Percentiles rank a stretch among this genome's conserved stretches.
These are phyloP conservation scores for Alfaro cultratus DNA, from an alignment of 2,797 vertebrate genomes.

Conservation along the genomic window DNA sequence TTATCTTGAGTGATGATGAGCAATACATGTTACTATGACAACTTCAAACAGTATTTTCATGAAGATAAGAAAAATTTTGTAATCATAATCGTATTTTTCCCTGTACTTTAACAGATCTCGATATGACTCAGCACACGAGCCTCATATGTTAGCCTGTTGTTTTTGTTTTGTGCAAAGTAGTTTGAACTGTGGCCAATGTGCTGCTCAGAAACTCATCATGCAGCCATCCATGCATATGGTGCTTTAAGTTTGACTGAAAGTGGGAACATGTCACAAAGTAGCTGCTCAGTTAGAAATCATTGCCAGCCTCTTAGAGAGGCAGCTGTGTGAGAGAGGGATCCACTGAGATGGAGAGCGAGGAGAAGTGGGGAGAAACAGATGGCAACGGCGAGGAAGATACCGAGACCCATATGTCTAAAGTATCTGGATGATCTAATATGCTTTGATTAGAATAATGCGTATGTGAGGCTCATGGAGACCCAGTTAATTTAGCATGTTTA, in stretches of 20 bases:
- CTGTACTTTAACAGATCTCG: neutral
- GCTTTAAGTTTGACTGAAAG: conserved; percentile 53
- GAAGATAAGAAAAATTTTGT: neutral
- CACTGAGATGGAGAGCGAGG: conserved; percentile 49
- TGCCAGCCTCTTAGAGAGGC: conserved; percentile 57
- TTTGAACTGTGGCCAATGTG: conserved; percentile 28
- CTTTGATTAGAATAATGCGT: conserved; percentile 85
- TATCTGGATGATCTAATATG: conserved; percentile 81
- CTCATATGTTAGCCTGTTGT: neutral
- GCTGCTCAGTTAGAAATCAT: conserved; percentile 40
- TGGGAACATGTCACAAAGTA: conserved; percentile 56
- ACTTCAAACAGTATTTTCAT: neutral
- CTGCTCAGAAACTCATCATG: conserved; percentile 32
- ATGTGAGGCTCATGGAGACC: conserved; percentile 73
- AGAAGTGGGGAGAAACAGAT: conserved; percentile 77
- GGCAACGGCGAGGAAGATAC: conserved; percentile 74
- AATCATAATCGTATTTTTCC: neutral
- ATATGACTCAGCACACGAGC: neutral
- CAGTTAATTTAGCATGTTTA: conserved; percentile 81
- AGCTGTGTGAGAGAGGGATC: conserved; percentile 66
- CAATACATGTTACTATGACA: neutral
- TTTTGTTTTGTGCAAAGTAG: conserved; percentile 9
- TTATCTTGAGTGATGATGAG: neutral
- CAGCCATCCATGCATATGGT: conserved; percentile 41
- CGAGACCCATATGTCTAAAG: conserved; percentile 82